Evolutionary conservation across 1,140 invertebrate genomes (phyloP), one percentile per base, ranked within the genome.

Genomic region (Trichonephila inaurata): DNA sequence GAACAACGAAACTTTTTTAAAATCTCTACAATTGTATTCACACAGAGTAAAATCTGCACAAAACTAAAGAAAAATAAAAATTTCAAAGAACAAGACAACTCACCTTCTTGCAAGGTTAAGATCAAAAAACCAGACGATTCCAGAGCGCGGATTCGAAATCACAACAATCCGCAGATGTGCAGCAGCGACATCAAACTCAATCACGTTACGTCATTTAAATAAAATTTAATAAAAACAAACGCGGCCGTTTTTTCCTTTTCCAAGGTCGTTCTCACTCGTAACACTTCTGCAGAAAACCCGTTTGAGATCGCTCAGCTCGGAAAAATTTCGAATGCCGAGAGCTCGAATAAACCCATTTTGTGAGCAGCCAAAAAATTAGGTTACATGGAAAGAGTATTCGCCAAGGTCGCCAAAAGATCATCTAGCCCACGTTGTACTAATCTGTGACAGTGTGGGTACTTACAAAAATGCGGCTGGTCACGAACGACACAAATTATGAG

Each of bases 211-310:
- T 66, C 86, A 88, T 4, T 88, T 19, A 88, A 88, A 87, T 24
- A 58, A 58, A 88, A 88, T 64, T 28, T 40, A 40, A 77, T 18
- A 77, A 18, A 77, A 77, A 77, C 24, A 19, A 33, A 40, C 72
- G 33, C 28, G 33, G 33, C 60, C 19, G 28, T 69, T 69, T 69
- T 19, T 82, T 91, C 72, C 66, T 62, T 44, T 33, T 19, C 66
- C 89, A 91, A 91, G 89, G 89, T 91, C 89, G 89, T 91, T 91
- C 86, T 88, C 86, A 64, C 60, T 88, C 40, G 86, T 88, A 88
- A 88, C 86, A 88, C 86, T 88, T 91, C 40, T 72, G 51, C 12
- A 61, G n/a, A 64, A 81, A 92, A 92, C 91, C 83, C 91, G 91
- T 92, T 92, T 87, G 77, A 24, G 58, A 40, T 19, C 81, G 16